These are phyloP conservation scores for Falcaria lacertinaria DNA, from an alignment of 2,888 invertebrate species.

Conservation along the genomic window DNA sequence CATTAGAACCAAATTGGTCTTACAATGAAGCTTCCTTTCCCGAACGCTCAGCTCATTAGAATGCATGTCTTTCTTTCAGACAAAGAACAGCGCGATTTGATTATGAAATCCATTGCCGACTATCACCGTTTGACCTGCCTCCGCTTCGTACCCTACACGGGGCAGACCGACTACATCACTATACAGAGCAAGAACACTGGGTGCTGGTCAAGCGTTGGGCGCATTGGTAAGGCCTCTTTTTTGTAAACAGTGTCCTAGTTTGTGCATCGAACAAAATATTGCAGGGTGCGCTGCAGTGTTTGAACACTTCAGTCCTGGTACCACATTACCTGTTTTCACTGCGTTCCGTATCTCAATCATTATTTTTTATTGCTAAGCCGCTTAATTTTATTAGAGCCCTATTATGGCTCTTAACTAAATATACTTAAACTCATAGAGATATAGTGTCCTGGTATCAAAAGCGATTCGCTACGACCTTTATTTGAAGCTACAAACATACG, in stretches of 20 bases:
- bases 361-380: too few species aligned
- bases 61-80: slow-evolving; percentile 48
- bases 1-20: too few species aligned
- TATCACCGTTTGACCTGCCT: slow-evolving; percentile 89
- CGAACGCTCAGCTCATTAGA: too few species aligned
- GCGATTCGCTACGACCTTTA: too few species aligned
- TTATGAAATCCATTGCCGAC: slow-evolving; percentile 85
- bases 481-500: too few species aligned
- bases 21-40: too few species aligned
- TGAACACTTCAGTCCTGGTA: neutral
- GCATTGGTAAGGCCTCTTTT: slow-evolving; percentile 66
- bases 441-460: too few species aligned
- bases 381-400: too few species aligned
- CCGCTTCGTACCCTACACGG: slow-evolving; percentile 82
- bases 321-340: too few species aligned
- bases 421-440: too few species aligned
- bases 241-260: slow-evolving; percentile 14
- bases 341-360: too few species aligned
- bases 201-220: slow-evolving; percentile 91
- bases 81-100: slow-evolving; percentile 78
- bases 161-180: slow-evolving; percentile 84
- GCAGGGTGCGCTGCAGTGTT: neutral
- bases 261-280: neutral
- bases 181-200: slow-evolving; percentile 85
- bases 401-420: too few species aligned